Percentiles rank a stretch among this genome's conserved stretches.
phyloP scores from a whole-genome alignment of 2,797 vertebrate species.

The Carcharodon carcharias region DNA sequence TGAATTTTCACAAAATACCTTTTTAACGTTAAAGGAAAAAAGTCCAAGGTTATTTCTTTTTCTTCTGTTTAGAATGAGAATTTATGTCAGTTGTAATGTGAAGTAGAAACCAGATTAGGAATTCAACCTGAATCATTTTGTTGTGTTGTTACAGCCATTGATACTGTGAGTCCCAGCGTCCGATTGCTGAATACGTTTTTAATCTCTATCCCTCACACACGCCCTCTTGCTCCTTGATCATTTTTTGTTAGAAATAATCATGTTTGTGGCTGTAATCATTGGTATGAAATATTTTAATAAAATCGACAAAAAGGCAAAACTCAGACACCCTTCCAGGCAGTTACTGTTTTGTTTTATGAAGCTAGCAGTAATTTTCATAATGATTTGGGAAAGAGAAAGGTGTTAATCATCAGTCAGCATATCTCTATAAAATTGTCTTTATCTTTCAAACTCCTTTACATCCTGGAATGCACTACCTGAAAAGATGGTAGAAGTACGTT shows the following conservation, averaged over 20 bases:
- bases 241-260: conserved; percentile 77
- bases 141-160: conserved; percentile 23
- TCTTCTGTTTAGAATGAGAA: conserved; percentile 34
- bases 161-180: conserved; percentile 38
- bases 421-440: not conserved
- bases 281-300: conserved; percentile 53
- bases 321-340: not conserved
- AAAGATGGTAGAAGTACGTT: not conserved
- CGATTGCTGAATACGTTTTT: conserved; percentile 42
- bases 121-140: conserved; percentile 16
- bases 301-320: conserved; percentile 20
- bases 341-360: not conserved
- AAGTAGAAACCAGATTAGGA: conserved; percentile 33
- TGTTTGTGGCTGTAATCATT: conserved; percentile 79
- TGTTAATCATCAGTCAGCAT: not conserved
- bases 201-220: conserved; percentile 57
- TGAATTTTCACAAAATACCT: conserved; percentile 22
- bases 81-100: conserved; percentile 36
- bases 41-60: conserved; percentile 20
- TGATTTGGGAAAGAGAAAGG: not conserved
- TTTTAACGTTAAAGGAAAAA: conserved; percentile 16
- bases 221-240: conserved; percentile 57
- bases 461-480: not conserved
- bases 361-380: not conserved
- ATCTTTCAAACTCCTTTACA: not conserved